Percentiles rank a stretch among this genome's conserved stretches.
These are phyloP conservation scores for Apeltes quadracus DNA, from an alignment of 2,113 vertebrate species.

Conservation along the genomic window DNA sequence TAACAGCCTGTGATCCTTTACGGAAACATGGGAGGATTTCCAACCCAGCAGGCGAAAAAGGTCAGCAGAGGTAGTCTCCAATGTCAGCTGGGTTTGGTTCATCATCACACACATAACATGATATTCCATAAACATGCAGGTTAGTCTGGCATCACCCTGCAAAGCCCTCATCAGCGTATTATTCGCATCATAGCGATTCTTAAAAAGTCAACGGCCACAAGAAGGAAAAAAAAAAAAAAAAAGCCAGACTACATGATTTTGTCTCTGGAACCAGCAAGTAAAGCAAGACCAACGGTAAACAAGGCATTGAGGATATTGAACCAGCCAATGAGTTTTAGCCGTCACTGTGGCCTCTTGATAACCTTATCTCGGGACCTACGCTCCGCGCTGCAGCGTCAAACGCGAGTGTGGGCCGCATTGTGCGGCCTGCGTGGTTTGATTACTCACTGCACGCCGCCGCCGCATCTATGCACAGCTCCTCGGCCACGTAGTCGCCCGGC, in stretches of 20 bases:
- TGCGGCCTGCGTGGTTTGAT: neutral
- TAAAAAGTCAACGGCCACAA: neutral
- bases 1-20: neutral
- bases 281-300: conserved; percentile 24
- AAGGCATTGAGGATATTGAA: conserved; percentile 14
- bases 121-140: conserved; percentile 42
- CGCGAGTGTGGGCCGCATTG: conserved; percentile 27
- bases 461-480: conserved; percentile 90
- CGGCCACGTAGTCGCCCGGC: conserved; percentile 87
- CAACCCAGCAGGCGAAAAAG: conserved; percentile 47
- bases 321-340: conserved; percentile 8
- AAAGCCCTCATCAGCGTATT: neutral
- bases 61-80: conserved; percentile 50
- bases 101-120: conserved; percentile 57
- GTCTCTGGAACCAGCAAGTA: conserved; percentile 13
- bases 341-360: conserved; percentile 56
- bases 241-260: conserved; percentile 1
- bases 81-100: conserved; percentile 67
- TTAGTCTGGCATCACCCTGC: neutral
- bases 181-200: conserved; percentile 11
- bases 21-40: neutral
- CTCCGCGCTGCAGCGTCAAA: conserved; percentile 32
- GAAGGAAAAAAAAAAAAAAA: neutral
- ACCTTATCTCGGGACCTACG: conserved; percentile 48
- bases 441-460: conserved; percentile 92